A percentile compares a stretch with the other conserved stretches of the same genome.
These are phyloP conservation scores for Xanthorhoe spadicearia DNA, from an alignment of 2,888 invertebrate species.

Conservation along the genomic window DNA sequence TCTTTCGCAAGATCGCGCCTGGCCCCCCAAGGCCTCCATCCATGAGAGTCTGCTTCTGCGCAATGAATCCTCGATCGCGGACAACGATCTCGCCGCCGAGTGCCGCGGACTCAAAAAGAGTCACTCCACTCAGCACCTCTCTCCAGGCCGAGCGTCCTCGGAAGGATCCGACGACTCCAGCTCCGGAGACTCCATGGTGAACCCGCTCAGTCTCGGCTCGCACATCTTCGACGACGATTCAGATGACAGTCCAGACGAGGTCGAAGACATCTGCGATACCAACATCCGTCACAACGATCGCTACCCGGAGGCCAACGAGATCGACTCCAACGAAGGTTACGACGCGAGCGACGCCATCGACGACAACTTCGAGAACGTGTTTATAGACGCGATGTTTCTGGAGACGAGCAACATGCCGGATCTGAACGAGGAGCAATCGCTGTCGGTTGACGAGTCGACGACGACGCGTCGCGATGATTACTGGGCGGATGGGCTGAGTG, in stretches of 20 bases:
- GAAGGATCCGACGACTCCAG: slow-evolving; percentile 41
- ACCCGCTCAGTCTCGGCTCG: slow-evolving; percentile 55
- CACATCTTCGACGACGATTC: slow-evolving; percentile 49
- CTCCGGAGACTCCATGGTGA: slow-evolving; percentile 46
- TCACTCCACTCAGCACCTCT: slow-evolving; percentile 63
- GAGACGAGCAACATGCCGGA: slow-evolving; percentile 74
- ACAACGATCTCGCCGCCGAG: slow-evolving; percentile 58
- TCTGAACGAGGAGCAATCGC: slow-evolving; percentile 72
- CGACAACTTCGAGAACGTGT: slow-evolving; percentile 71
- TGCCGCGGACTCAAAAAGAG: slow-evolving; percentile 59
- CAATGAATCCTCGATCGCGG: slow-evolving; percentile 40
- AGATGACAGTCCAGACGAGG: slow-evolving; percentile 42
- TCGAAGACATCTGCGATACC: slow-evolving; percentile 63
- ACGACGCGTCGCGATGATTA: slow-evolving; percentile 65
- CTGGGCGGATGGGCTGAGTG: slow-evolving; percentile 60
- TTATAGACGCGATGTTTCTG: slow-evolving; percentile 70
- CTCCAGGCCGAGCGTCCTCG: slow-evolving; percentile 23
- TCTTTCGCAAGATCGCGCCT: slow-evolving; percentile 13
- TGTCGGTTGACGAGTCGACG: slow-evolving; percentile 71
- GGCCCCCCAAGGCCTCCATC: slow-evolving; percentile 48
- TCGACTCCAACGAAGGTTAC: slow-evolving; percentile 27
- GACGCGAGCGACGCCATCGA: slow-evolving; percentile 45
- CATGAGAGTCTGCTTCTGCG: slow-evolving; percentile 66
- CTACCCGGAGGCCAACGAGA: slow-evolving; percentile 72
- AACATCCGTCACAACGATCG: slow-evolving; percentile 77